A percentile compares a stretch with the other conserved stretches of the same genome.
Conservation (phyloP, 2,113 vertebrate genomes). For the Leptobrachium leishanense region DNA sequence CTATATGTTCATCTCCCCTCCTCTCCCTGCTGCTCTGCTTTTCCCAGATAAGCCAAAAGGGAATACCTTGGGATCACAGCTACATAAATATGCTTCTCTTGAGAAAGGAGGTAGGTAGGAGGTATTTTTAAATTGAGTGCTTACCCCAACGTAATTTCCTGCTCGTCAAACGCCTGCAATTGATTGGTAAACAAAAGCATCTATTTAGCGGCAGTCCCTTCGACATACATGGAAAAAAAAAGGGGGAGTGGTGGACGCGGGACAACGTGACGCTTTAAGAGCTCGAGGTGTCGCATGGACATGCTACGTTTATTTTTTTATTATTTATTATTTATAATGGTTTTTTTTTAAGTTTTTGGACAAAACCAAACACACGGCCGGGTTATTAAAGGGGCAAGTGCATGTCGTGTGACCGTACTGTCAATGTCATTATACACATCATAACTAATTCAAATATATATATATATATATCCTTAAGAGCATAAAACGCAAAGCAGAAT, state of each 20-base stretch:
- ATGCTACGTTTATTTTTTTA: not conserved
- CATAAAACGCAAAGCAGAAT: no score
- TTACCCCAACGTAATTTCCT: conserved; percentile 48
- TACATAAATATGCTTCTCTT: conserved; percentile 42
- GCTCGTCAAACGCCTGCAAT: conserved; percentile 44
- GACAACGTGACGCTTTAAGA: not conserved
- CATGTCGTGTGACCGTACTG: no score
- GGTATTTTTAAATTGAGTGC: conserved; percentile 48
- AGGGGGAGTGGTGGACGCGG: not conserved
- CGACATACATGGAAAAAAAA: conserved; percentile 22
- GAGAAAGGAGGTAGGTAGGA: conserved; percentile 49
- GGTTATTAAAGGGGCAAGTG: no score
- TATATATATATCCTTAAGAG: no score
- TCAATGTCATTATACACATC: no score
- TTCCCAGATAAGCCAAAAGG: conserved; percentile 34
- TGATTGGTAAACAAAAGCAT: conserved; percentile 48
- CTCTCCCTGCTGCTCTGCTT: conserved; percentile 36
- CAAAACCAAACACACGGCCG: no score
- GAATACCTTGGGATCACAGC: conserved; percentile 44
- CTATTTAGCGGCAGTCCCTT: conserved; percentile 35
- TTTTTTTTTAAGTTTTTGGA: not conserved
- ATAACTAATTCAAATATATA: no score
- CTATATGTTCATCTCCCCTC: conserved; percentile 42
- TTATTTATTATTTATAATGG: not conserved
- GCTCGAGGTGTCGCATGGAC: not conserved